Base-by-base conservation (phyloP, 2,113 vertebrate genomes). In the Percina caprodes region DNA sequence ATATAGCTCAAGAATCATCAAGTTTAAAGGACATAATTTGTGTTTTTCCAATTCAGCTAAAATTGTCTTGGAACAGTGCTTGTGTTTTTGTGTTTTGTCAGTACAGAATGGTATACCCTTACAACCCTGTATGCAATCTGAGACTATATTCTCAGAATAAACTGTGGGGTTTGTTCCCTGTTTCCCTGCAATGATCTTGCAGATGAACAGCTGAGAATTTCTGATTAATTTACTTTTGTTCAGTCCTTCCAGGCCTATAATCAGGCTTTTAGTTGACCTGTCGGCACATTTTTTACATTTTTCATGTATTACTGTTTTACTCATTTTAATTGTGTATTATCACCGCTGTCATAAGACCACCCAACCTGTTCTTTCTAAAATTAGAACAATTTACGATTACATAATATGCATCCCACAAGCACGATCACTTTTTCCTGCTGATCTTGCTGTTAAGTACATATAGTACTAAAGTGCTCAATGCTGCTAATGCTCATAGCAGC, bases 361-460 rank as follows among this genome's bases (percentile, higher is more conserved):
- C 71, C 59, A 82, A 26, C 13, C 52, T 30, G 56, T 14, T 65
- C 67, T 52, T 58, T 45, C 51, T 71, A 26, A 85, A 62, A 59
- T 73, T 49, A 78, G 24, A 71, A 24, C 16, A 30, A 61, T 68
- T 62, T 0, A 8, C 66, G 35, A 39, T 75, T 68, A 59, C 33
- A 23, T 55, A 66, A 65, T 35, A 23, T 11, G 13, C 10, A 39
- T 12, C 11, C 2, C 19, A 52, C 12, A 6, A 46, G 10, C 7
- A 24, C 10, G 33, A 81, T n/a, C 33, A 5, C 52, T 56, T 80
- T 69, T 74, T 70, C 45, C 54, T 80, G 60, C 74, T 84, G 59
- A 79, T 42, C 59, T 52, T 45, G 67, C 67, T 60, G 12, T 23
- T 51, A 18, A 62, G 9, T 16, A 23, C 49, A 62, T n/a, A 10